Evolutionary conservation across 2,797 vertebrate genomes (phyloP), one percentile per base, ranked within the genome.

Genomic region (Gobio occitaniae): DNA sequence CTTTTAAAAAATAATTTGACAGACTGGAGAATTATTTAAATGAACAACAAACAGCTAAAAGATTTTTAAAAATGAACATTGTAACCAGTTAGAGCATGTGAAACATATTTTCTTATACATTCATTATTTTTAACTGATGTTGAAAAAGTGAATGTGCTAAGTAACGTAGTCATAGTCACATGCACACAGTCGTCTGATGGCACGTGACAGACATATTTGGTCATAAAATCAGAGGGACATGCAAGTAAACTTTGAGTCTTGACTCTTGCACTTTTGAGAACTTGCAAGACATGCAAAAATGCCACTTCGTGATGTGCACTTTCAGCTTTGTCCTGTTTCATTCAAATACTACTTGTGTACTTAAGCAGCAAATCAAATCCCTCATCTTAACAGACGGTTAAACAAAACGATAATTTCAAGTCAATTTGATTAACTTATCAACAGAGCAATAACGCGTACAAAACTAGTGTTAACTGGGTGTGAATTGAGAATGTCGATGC

Each of bases 181-280:
- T n/a, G 61, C 16, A 63, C 54, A 70, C 17, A 54, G 41, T 68
- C 29, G 47, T 44, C 29, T n/a, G 54, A 56, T 71, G 25, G 41
- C 87, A 86, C 66, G 84, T 80, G 82, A 85, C 78, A 66, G 41
- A 86, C 61, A 61, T 71, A 76, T 56, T 66, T 52, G 65, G 47
- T 68, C 71, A 84, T 88, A 88, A 84, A 86, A 66, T n/a, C 29
- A 44, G n/a, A 68, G 38, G 15, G 66, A 21, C 65, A n/a, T 4
- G 25, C 75, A 17, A 15, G 59, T 74, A 80, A 84, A 74, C 78
- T 78, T 86, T 50, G 71, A 82, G 19, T 76, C 69, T 86, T 50
- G 66, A 79, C 19, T 71, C 52, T 25, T 77, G 44, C 54, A 44
- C n/a, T 78, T 84, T 54, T 56, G 47, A 13, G 15, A 70, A 78